A percentile compares a stretch with the other conserved stretches of the same genome.
phyloP scores from a whole-genome alignment of 2,113 vertebrate genomes.

The Leuciscus idus region DNA sequence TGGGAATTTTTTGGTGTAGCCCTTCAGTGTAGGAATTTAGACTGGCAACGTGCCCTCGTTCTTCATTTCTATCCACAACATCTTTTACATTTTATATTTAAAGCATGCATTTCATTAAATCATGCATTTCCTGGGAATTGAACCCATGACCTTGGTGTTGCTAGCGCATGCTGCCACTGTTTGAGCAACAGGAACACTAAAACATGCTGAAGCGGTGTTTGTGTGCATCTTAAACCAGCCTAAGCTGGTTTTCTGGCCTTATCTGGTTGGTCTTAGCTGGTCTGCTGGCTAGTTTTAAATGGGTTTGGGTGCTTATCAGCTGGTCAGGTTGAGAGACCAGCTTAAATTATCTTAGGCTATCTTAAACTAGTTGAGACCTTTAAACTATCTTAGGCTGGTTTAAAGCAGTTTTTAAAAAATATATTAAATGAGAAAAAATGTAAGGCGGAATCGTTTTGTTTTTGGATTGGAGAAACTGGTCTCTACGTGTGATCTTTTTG shows the following conservation, averaged over 20 bases:
- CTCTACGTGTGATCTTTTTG: no score
- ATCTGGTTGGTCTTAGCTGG: neutral
- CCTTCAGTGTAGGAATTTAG: neutral
- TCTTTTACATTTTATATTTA: neutral
- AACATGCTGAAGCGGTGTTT: neutral
- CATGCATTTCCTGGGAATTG: neutral
- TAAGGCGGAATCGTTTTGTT: neutral
- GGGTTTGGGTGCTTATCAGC: neutral
- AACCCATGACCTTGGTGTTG: slow-evolving; percentile 17
- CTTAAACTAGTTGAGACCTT: neutral
- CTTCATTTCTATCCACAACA: neutral
- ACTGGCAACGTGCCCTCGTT: neutral
- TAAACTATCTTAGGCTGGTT: neutral
- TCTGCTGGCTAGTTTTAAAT: neutral
- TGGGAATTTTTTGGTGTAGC: neutral
- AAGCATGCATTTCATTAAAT: neutral
- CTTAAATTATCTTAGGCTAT: neutral
- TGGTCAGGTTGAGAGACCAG: neutral
- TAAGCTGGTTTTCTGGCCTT: neutral
- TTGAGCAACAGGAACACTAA: neutral
- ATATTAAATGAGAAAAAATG: neutral
- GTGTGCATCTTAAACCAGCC: neutral
- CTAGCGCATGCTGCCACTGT: neutral
- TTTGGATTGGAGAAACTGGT: neutral
- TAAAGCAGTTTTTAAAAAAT: neutral